Evolutionary conservation across 2,113 vertebrate species (phyloP).

Genomic region (Eulemur macaco): DNA sequence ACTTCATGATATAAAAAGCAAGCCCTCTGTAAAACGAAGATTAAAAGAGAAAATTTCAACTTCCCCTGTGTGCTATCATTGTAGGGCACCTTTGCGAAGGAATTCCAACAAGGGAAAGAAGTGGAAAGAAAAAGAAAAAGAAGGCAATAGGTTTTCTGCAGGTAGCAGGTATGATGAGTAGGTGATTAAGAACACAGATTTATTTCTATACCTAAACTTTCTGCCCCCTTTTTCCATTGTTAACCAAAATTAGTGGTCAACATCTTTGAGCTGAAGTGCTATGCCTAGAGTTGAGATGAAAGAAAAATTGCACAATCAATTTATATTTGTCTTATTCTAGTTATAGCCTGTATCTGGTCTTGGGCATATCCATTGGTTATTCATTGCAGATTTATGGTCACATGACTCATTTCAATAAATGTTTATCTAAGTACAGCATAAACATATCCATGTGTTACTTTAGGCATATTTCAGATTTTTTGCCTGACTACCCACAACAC

Average conservation of each 20-base stretch:
- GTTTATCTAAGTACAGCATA: not conserved
- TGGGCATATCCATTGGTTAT: not conserved
- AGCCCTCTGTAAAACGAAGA: not conserved
- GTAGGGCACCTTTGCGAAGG: slow-evolving; percentile 85
- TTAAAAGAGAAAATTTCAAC: not conserved
- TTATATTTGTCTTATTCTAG: not conserved
- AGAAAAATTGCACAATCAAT: not conserved
- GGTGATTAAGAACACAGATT: slow-evolving; percentile 11
- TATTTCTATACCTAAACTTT: not conserved
- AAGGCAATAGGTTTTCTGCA: slow-evolving; percentile 82
- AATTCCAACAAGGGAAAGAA: slow-evolving; percentile 86
- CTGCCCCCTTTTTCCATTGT: not conserved
- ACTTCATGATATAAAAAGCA: slow-evolving; percentile 40
- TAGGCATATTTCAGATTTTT: not conserved
- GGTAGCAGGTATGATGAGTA: slow-evolving; percentile 87
- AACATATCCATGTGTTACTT: not conserved
- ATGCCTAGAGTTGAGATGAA: not conserved
- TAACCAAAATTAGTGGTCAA: not conserved
- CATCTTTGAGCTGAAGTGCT: not conserved
- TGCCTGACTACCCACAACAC: not conserved
- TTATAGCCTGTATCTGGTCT: not conserved
- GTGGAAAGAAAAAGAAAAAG: slow-evolving; percentile 84
- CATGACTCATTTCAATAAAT: not conserved
- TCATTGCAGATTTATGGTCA: not conserved
- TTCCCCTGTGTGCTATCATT: slow-evolving; percentile 62